Evolutionary conservation across 2,888 invertebrate species (phyloP).

Genomic region (Auanema sp.): DNA sequence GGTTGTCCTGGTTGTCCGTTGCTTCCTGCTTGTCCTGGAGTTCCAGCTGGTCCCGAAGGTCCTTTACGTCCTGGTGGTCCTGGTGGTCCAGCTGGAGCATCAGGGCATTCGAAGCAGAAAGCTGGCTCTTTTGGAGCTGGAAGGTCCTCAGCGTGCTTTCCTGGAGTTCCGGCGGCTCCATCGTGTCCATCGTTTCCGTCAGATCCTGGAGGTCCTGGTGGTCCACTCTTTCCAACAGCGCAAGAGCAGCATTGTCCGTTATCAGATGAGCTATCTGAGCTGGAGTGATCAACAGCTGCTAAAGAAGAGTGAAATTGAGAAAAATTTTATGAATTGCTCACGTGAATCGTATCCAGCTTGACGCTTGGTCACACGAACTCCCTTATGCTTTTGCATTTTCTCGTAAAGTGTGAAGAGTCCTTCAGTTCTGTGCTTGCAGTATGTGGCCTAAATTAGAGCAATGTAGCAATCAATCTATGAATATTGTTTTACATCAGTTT

Average conservation of each 20-base stretch:
- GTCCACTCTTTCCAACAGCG: constrained; percentile 52
- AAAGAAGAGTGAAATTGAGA: too few species aligned
- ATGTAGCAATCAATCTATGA: not conserved
- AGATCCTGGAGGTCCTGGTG: constrained; percentile 46
- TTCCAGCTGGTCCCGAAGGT: constrained; percentile 47
- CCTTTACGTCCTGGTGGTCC: constrained; percentile 51
- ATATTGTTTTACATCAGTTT: constrained; percentile 36
- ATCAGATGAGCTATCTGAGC: constrained; percentile 13
- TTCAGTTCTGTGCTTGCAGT: constrained; percentile 19
- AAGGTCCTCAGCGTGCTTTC: constrained; percentile 40
- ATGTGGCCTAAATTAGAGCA: constrained; percentile 9
- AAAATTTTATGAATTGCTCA: constrained; percentile 15
- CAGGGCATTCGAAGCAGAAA: constrained; percentile 55
- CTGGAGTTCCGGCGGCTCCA: constrained; percentile 44
- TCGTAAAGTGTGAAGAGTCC: constrained; percentile 18
- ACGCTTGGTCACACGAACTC: constrained; percentile 19
- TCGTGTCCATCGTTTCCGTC: constrained; percentile 54
- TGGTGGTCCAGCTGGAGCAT: constrained; percentile 48
- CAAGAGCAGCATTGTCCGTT: constrained; percentile 47
- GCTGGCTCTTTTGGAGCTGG: constrained; percentile 35
- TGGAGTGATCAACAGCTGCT: constrained; percentile 3
- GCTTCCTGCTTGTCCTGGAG: constrained; percentile 71
- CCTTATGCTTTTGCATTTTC: constrained; percentile 12
- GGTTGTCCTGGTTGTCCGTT: constrained; percentile 50
- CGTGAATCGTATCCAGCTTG: constrained; percentile 32